Conservation (phyloP, 2,888 invertebrate species). For the Dioctria linearis region DNA sequence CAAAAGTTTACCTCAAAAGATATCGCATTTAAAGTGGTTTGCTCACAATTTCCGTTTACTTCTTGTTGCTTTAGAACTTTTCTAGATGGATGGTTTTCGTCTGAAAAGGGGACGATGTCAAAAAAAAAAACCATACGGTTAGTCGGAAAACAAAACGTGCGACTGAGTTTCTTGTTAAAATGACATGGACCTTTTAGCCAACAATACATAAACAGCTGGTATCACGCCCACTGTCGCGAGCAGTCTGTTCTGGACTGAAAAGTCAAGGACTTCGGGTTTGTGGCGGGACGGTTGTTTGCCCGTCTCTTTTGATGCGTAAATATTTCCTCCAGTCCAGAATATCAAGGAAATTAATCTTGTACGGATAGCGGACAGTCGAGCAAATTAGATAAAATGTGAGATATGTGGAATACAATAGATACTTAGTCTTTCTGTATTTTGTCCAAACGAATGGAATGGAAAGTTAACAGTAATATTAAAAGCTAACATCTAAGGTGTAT, state of each 20-base stretch:
- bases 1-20: conserved; percentile 36
- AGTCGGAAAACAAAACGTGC: not conserved
- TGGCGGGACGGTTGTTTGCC: not conserved
- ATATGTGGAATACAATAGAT: too few species aligned
- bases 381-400: too few species aligned
- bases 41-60: conserved; percentile 46
- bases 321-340: not conserved
- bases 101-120: not conserved
- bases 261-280: conserved; percentile 48
- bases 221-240: not conserved
- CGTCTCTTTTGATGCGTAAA: conserved; percentile 20
- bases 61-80: conserved; percentile 3
- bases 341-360: not conserved
- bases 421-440: too few species aligned
- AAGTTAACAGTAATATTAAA: too few species aligned
- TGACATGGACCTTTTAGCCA: not conserved
- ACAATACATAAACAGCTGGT: conserved; percentile 18
- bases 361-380: not conserved
- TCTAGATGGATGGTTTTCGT: not conserved
- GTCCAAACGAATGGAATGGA: too few species aligned
- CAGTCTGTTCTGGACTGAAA: conserved; percentile 17
- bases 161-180: conserved; percentile 15
- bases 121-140: not conserved
- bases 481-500: too few species aligned
- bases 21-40: conserved; percentile 18